Percentiles rank a stretch among this genome's conserved stretches.
phyloP scores from a whole-genome alignment of 2,113 vertebrate species.

The Ophthalmolycus amberensis region DNA sequence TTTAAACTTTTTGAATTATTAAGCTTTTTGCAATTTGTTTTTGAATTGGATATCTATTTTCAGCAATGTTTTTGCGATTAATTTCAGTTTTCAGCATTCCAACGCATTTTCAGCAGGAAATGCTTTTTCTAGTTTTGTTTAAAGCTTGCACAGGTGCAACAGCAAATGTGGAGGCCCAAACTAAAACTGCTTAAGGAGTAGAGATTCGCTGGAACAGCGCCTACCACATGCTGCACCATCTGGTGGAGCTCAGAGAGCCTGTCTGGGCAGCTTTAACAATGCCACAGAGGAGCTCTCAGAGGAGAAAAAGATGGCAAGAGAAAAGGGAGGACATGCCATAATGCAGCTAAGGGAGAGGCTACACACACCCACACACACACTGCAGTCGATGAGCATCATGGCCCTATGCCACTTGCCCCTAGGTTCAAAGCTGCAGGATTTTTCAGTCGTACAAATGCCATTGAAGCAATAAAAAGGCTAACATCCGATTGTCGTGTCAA shows the following conservation, averaged over 20 bases:
- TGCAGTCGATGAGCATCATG: constrained; percentile 8
- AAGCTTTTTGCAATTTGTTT: too few relatives aligned
- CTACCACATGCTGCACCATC: not conserved
- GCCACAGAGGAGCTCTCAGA: not conserved
- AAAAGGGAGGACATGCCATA: not conserved
- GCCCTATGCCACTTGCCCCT: not conserved
- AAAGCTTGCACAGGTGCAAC: not conserved
- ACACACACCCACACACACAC: too few relatives aligned
- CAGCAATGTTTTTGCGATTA: too few relatives aligned
- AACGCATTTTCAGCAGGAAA: too few relatives aligned
- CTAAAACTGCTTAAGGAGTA: not conserved
- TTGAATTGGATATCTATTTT: too few relatives aligned
- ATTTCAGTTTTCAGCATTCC: too few relatives aligned
- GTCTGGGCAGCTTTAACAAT: not conserved
- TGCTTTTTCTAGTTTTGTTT: not conserved
- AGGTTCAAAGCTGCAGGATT: not conserved
- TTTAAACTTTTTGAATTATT: too few relatives aligned
- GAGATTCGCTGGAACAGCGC: not conserved
- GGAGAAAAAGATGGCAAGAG: not conserved
- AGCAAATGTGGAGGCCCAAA: not conserved
- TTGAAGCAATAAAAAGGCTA: not conserved
- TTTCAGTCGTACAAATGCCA: not conserved
- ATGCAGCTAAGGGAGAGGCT: not conserved
- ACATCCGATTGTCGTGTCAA: not conserved
- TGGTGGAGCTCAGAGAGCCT: not conserved